These are phyloP conservation scores for Phlogophora meticulosa DNA, from an alignment of 2,888 invertebrate species.

Conservation along the genomic window DNA sequence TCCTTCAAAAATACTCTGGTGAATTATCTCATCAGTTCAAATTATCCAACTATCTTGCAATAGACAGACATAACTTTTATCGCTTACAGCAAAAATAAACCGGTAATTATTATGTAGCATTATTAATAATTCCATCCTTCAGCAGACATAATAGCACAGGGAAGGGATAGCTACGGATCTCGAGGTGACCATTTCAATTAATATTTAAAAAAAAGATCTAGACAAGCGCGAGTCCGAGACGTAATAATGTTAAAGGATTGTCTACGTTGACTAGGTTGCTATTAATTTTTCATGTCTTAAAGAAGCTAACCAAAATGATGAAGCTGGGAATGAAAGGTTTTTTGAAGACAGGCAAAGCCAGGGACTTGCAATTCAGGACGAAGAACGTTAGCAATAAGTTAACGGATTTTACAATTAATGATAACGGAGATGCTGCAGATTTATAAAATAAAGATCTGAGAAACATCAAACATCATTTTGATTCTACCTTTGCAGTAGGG, in stretches of 20 bases:
- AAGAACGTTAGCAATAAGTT: background rate
- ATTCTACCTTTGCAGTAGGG: background rate
- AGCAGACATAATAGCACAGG: conserved; percentile 26
- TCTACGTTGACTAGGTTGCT: background rate
- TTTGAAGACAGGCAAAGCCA: background rate
- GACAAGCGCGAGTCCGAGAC: conserved; percentile 5
- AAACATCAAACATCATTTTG: background rate
- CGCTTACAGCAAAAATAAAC: background rate
- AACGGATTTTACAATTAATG: background rate
- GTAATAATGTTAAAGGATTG: too few species aligned
- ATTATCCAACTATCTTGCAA: background rate
- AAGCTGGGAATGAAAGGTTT: background rate
- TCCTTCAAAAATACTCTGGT: background rate
- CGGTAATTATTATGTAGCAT: conserved; percentile 23
- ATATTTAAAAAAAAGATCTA: conserved; percentile 15
- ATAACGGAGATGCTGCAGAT: background rate
- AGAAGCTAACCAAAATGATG: background rate
- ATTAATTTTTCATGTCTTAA: background rate
- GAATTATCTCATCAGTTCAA: background rate
- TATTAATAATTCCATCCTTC: conserved; percentile 37
- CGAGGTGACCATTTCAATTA: conserved; percentile 31
- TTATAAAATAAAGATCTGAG: background rate
- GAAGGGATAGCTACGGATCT: conserved; percentile 43
- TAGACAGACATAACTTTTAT: background rate
- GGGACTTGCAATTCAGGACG: background rate